Base-by-base conservation (phyloP, 2,888 invertebrate genomes). In the Trissolcus japonicus region DNA sequence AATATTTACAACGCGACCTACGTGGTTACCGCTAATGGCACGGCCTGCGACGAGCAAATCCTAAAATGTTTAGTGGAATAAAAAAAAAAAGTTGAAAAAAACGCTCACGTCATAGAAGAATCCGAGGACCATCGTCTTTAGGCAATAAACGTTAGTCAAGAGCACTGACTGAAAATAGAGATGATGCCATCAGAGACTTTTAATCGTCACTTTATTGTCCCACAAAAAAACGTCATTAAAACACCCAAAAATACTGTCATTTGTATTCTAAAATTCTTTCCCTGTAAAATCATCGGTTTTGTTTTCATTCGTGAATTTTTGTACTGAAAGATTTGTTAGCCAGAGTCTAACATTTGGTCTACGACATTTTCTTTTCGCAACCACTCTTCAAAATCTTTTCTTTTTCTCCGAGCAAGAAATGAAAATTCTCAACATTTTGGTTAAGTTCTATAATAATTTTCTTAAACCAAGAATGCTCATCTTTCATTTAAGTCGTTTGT, bases 101-200 rank as follows among this genome's bases (percentile, higher is more conserved):
- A 46, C 9, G 43, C 19, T 19, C 16, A 68, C 67, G 76, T 73
- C 68, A 66, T 75, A 35, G 35, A 35, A 77, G 74, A 76, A 77
- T 77, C 61, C 59, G 68, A 76, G 75, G 75, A 60, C 51, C 57
- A 65, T 72, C 57, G 67, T 59, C 63, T 60, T 65, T 60, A 50
- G 65, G 83, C 78, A 82, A 84, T 84, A 84, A 85, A 84, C 82
- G 81, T 81, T 81, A 68, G 81, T 81, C 82, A 79, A 77, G 59
- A 67, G 57, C 61, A 74, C 35, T 84, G 84, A 85, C 83, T 86
- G 84, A 85, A 87, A 88, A 88, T 87, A 87, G 85, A 85, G 83
- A 81, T 85, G 86, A 87, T 82, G 83, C 80, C 48, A 16, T 51
- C 19, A 7, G 35, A 35, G 35, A 35, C 11, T 35, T 35, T 35